phyloP scores from a whole-genome alignment of 2,797 vertebrate species.

The Neosalanx taihuensis region DNA sequence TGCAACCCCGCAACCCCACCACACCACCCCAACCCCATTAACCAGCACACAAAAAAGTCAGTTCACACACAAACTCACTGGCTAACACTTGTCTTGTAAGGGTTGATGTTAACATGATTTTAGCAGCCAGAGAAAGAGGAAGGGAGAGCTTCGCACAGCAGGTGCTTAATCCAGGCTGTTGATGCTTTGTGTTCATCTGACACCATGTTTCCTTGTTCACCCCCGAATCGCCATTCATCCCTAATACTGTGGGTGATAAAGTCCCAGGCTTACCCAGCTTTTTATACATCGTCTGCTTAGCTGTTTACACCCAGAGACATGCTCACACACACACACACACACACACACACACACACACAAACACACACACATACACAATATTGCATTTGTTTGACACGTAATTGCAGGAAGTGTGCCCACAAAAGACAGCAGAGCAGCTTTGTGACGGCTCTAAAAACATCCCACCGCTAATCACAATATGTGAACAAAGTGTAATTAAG shows the following conservation, averaged over 20 bases:
- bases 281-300: conserved; percentile 14
- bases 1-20: neutral
- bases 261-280: conserved; percentile 8
- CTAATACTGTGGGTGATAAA: conserved; percentile 38
- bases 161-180: conserved; percentile 31
- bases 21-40: neutral
- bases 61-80: neutral
- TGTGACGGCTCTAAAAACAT: neutral
- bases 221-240: conserved; percentile 42
- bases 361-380: too few species aligned
- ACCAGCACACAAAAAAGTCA: neutral
- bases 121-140: conserved; percentile 38
- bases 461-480: neutral
- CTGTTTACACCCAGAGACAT: neutral
- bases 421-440: neutral
- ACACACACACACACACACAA: too few species aligned
- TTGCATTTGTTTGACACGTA: neutral
- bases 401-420: conserved; percentile 3
- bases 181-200: conserved; percentile 51
- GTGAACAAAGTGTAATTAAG: conserved; percentile 19
- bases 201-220: conserved; percentile 46
- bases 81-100: neutral
- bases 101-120: neutral
- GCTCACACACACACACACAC: too few species aligned
- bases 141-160: conserved; percentile 38